A percentile compares a stretch with the other conserved stretches of the same genome.
These are phyloP conservation scores for Panulirus ornatus DNA, from an alignment of 1,140 invertebrate species.

Conservation along the genomic window DNA sequence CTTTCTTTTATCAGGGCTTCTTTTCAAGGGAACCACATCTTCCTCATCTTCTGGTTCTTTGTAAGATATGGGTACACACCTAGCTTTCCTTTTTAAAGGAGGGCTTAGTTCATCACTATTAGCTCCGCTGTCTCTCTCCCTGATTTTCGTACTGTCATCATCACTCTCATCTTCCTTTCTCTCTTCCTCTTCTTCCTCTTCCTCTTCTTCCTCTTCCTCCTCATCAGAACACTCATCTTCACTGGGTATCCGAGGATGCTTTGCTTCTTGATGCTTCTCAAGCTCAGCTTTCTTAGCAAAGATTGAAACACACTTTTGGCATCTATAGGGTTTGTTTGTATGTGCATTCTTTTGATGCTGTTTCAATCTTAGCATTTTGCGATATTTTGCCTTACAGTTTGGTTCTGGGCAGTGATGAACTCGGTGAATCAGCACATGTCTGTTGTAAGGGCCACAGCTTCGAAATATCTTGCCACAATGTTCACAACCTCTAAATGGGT, in stretches of 20 bases:
- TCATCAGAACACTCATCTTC: conserved; percentile 69
- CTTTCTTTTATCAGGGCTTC: conserved; percentile 16
- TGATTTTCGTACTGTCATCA: conserved; percentile 24
- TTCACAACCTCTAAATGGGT: conserved; percentile 73
- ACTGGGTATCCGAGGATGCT: conserved; percentile 55
- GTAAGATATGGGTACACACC: conserved; percentile 58
- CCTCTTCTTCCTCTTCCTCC: conserved; percentile 67
- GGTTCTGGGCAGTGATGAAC: conserved; percentile 69
- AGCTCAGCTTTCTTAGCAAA: conserved; percentile 65
- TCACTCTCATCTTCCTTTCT: conserved; percentile 34
- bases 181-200: conserved; percentile 57
- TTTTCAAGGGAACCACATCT: conserved; percentile 14
- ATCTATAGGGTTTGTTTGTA: conserved; percentile 63
- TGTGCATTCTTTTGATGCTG: conserved; percentile 74
- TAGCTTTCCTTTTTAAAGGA: conserved; percentile 56
- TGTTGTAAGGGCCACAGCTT: conserved; percentile 73
- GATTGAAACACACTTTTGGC: conserved; percentile 64
- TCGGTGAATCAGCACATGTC: conserved; percentile 67
- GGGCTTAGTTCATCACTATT: conserved; percentile 27
- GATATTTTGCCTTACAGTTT: conserved; percentile 72
- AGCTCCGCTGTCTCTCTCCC: conserved; percentile 33
- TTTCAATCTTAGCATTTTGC: conserved; percentile 68
- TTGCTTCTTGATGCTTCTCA: conserved; percentile 57
- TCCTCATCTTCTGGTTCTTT: conserved; percentile 68
- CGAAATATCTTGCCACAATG: conserved; percentile 73